Percentiles rank a stretch among this genome's conserved stretches.
Conservation (phyloP, 1,140 invertebrate genomes). For the Gyrodactylus bullatarudis region DNA sequence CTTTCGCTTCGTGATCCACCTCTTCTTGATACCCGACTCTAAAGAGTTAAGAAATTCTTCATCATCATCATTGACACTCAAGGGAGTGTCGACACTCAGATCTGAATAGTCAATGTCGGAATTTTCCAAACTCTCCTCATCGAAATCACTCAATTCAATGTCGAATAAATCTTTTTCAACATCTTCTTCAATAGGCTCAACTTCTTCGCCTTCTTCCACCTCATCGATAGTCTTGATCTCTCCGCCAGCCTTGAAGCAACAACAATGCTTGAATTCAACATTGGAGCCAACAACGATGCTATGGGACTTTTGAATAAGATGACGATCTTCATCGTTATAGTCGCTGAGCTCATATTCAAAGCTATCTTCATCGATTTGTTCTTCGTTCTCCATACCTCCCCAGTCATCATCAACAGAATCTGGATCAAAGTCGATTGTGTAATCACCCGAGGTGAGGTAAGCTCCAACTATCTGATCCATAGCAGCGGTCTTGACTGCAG, state of each 20-base stretch:
- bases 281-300: no score
- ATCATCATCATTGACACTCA: not conserved
- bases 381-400: not conserved
- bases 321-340: no score
- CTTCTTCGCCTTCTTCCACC: not conserved
- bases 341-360: no score
- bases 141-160: not conserved
- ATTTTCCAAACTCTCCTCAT: not conserved
- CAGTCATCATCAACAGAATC: not conserved
- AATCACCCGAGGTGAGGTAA: not conserved
- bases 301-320: no score
- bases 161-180: not conserved
- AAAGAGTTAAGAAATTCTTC: not conserved
- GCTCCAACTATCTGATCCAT: not conserved
- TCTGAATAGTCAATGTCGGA: not conserved
- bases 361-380: not conserved
- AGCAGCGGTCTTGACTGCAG: not conserved
- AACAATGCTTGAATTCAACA: no score
- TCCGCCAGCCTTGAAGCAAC: not conserved
- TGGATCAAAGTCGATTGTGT: not conserved
- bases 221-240: not conserved
- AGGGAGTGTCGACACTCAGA: not conserved
- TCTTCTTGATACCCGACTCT: not conserved
- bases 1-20: no score
- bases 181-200: not conserved